Evolutionary conservation across 1,140 invertebrate species (phyloP), one percentile per base, ranked within the genome.

Genomic region (Lutraria rhynchaena): DNA sequence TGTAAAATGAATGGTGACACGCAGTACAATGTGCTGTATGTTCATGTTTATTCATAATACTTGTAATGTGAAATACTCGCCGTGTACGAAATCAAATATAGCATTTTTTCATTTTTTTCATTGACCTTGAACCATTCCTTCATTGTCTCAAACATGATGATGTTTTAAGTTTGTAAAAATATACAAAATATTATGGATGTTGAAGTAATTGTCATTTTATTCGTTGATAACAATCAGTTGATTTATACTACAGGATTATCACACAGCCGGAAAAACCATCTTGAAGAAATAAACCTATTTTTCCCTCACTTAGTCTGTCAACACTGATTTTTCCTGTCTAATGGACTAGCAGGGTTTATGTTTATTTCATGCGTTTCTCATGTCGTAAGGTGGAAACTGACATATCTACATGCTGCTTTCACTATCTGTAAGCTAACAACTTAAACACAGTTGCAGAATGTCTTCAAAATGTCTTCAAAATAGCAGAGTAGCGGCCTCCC

Each of bases 271-370:
- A 75, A 75, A 75, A 75, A 19, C 37, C 51, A 75, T 75, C 63
- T 37, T 35, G 1, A 19, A 60, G 73, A 60, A 75, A 75, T 75
- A 61, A 75, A 75, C 58, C 73, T 75, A 75, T 75, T 75, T 75
- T 75, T 75, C 73, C 57, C 73, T 75, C 73, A 61, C 73, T 75
- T 61, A 61, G 63, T 75, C 73, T 75, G 73, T 75, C 73, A 75
- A 55, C 73, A 58, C 1, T 75, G 73, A 75, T 75, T 75, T 75
- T 75, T 75, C 73, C 73, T 75, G 57, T 60, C 73, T 75, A 75
- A 75, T 75, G 73, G 73, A 75, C 73, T 75, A 75, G 73, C 63
- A 44, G 35, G 55, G 55, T 75, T 61, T 75, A 75, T 75, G 73
- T 75, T 29, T 75, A 75, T 75, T 61, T 75, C 73, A 75, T 75